A percentile compares a stretch with the other conserved stretches of the same genome.
Conservation (phyloP, 2,797 vertebrate genomes). For the Adelosebastes latens region DNA sequence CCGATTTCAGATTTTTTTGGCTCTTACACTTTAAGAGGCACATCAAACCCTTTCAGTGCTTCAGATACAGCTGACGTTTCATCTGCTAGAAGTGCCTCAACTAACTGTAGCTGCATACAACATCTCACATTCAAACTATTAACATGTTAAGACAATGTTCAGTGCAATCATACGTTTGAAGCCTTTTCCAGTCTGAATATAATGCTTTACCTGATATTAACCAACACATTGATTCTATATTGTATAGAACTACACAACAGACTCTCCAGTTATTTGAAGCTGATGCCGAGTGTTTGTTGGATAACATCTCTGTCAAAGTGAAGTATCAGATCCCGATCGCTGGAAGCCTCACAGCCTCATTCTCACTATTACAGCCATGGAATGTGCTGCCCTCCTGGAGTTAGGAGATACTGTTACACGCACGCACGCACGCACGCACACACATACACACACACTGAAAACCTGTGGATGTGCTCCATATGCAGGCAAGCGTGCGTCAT, state of each 20-base stretch:
- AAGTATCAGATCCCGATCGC: slow-evolving; percentile 27
- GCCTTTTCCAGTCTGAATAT: not conserved
- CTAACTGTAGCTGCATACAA: not conserved
- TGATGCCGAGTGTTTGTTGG: not conserved
- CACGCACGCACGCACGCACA: not conserved
- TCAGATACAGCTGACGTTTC: not conserved
- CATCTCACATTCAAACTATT: not conserved
- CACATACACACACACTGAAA: not conserved
- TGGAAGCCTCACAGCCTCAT: slow-evolving; percentile 39
- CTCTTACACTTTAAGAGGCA: not conserved
- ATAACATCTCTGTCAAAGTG: slow-evolving; percentile 29
- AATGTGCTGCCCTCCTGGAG: slow-evolving; percentile 17
- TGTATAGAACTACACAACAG: not conserved
- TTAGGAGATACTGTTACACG: slow-evolving; percentile 9
- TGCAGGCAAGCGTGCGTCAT: slow-evolving; percentile 2
- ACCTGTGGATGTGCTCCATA: not conserved
- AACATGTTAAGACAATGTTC: not conserved
- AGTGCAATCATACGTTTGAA: not conserved
- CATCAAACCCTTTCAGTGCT: not conserved
- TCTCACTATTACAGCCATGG: slow-evolving; percentile 40
- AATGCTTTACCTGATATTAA: not conserved
- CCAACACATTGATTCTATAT: not conserved
- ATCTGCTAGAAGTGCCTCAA: not conserved
- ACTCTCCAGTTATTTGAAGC: not conserved
- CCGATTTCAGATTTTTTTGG: not conserved